Evolutionary conservation across 2,113 vertebrate genomes (phyloP).

Genomic region (Heterochromis multidens): DNA sequence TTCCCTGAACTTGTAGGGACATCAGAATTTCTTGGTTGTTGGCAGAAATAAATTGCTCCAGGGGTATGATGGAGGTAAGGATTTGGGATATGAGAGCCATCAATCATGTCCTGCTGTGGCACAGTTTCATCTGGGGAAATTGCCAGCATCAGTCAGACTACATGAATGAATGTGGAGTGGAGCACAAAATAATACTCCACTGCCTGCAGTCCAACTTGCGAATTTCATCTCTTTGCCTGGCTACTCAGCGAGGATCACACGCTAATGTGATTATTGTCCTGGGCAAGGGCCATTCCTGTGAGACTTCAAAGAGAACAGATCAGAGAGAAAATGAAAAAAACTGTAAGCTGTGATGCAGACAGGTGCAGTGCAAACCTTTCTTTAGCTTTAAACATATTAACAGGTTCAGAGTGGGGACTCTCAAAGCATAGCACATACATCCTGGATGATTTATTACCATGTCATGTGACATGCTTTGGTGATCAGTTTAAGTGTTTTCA

Average conservation of each 20-base stretch:
- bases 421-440: neutral
- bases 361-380: conserved; percentile 37
- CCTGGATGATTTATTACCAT: neutral
- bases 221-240: conserved; percentile 65
- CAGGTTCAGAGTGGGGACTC: conserved; percentile 36
- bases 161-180: conserved; percentile 54
- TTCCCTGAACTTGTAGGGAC: conserved; percentile 1
- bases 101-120: conserved; percentile 65
- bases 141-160: conserved; percentile 72
- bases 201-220: conserved; percentile 40
- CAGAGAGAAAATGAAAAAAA: conserved; percentile 31
- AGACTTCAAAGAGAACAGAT: conserved; percentile 74
- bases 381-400: conserved; percentile 21
- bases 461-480: neutral
- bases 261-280: conserved; percentile 76
- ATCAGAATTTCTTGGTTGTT: conserved; percentile 29
- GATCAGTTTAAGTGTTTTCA: neutral
- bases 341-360: conserved; percentile 35
- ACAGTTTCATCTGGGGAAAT: conserved; percentile 67
- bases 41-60: conserved; percentile 58
- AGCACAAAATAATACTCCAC: conserved; percentile 62
- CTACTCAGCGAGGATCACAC: conserved; percentile 66
- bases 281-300: conserved; percentile 46
- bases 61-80: conserved; percentile 55
- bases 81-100: conserved; percentile 68